A percentile compares a stretch with the other conserved stretches of the same genome.
These are phyloP conservation scores for Vipera ursinii DNA, from an alignment of 2,797 vertebrate species.

Conservation along the genomic window DNA sequence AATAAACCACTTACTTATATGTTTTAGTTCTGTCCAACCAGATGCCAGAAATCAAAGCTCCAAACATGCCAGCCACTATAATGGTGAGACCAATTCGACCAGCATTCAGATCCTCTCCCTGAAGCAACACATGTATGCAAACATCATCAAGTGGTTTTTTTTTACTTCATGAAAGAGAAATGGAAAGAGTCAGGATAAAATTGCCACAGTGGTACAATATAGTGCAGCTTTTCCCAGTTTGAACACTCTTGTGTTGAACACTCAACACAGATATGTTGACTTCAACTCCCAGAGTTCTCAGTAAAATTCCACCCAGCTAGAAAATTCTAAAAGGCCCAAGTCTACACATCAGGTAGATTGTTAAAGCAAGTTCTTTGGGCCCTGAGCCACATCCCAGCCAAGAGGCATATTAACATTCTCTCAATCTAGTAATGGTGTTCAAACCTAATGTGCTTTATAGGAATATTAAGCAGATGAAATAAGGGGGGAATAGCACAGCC, in stretches of 20 bases:
- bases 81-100: conserved; percentile 95
- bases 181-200: neutral
- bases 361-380: neutral
- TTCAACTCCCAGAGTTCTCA: neutral
- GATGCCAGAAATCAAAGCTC: conserved; percentile 89
- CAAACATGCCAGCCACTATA: conserved; percentile 86
- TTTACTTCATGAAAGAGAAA: neutral
- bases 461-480: neutral
- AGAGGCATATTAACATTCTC: neutral
- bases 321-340: neutral
- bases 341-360: neutral
- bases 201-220: neutral
- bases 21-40: conserved; percentile 96
- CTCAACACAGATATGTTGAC: neutral
- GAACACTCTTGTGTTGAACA: neutral
- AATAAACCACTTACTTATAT: conserved; percentile 86
- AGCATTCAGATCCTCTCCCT: conserved; percentile 94
- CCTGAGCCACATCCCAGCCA: neutral
- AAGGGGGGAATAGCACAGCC: neutral
- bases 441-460: neutral
- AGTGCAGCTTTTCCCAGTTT: neutral
- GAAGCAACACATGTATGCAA: conserved; percentile 31
- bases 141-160: neutral
- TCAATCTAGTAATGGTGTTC: neutral
- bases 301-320: neutral